A percentile compares a stretch with the other conserved stretches of the same genome.
phyloP scores from a whole-genome alignment of 2,888 invertebrate species.

The Chalcis sispes region DNA sequence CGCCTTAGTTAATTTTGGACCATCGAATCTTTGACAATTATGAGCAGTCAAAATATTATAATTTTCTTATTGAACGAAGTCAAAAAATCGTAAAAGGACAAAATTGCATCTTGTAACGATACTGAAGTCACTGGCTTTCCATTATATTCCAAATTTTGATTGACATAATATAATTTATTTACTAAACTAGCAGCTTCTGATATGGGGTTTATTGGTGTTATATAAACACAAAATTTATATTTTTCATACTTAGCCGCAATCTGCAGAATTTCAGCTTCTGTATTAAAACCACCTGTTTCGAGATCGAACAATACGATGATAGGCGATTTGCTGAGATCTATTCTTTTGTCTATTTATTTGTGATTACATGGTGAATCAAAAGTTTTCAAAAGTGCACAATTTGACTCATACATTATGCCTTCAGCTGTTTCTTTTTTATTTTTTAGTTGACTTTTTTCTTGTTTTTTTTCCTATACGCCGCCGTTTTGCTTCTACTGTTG shows the following conservation, averaged over 20 bases:
- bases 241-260: slow-evolving; percentile 45
- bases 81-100: slow-evolving; percentile 10
- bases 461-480: not conserved
- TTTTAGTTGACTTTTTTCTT: not conserved
- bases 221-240: slow-evolving; percentile 39
- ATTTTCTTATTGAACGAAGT: slow-evolving; percentile 14
- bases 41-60: slow-evolving; percentile 33
- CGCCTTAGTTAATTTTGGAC: not conserved
- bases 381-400: slow-evolving; percentile 29
- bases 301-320: slow-evolving; percentile 27
- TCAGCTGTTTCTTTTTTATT: slow-evolving; percentile 19
- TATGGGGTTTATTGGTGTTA: slow-evolving; percentile 31
- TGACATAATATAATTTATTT: slow-evolving; percentile 8
- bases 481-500: slow-evolving; percentile 34
- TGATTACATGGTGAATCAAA: no score
- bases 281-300: slow-evolving; percentile 38
- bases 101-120: slow-evolving; percentile 21
- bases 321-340: no score
- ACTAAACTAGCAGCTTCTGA: slow-evolving; percentile 27
- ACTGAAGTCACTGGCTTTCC: not conserved
- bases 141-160: slow-evolving; percentile 2
- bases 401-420: slow-evolving; percentile 37
- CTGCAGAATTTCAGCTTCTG: slow-evolving; percentile 30
- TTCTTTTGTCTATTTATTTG: no score
- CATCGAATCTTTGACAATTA: no score